Conservation (phyloP, 2,888 invertebrate species). For the Chaetogeoica ovagalla region DNA sequence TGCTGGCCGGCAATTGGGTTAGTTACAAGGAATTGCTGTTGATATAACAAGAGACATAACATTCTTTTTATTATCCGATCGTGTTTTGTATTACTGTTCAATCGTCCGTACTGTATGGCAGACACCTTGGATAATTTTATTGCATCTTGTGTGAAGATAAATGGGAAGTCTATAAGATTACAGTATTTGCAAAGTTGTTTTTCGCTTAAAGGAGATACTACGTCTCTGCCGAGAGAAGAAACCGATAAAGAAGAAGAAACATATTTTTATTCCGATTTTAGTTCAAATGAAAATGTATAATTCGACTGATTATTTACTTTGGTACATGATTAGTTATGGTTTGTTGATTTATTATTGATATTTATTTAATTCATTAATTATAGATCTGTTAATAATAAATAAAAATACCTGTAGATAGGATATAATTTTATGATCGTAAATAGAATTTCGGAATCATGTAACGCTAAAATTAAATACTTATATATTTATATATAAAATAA, state of each 20-base stretch:
- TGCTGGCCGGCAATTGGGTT: constrained; percentile 31
- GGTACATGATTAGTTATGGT: too few relatives aligned
- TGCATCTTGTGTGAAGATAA: constrained; percentile 15
- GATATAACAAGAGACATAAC: background rate
- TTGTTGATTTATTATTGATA: too few relatives aligned
- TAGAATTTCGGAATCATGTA: too few relatives aligned
- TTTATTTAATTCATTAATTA: too few relatives aligned
- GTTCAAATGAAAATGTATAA: constrained; percentile 7
- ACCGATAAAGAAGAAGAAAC: constrained; percentile 14
- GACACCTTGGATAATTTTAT: constrained; percentile 28
- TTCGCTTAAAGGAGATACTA: background rate
- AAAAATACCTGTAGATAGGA: too few relatives aligned
- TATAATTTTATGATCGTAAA: too few relatives aligned
- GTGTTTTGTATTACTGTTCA: constrained; percentile 25
- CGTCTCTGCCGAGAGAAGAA: background rate
- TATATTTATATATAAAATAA: too few relatives aligned
- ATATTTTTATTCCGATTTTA: constrained; percentile 3
- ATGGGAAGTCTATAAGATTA: constrained; percentile 2
- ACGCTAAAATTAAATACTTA: too few relatives aligned
- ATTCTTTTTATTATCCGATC: background rate
- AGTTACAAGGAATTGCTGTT: constrained; percentile 23
- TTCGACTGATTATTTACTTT: background rate
- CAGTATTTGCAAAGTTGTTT: constrained; percentile 35
- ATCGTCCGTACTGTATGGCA: constrained; percentile 28
- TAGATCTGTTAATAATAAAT: too few relatives aligned